These are phyloP conservation scores for Agonum fuliginosum DNA, from an alignment of 2,888 invertebrate species.

Conservation along the genomic window DNA sequence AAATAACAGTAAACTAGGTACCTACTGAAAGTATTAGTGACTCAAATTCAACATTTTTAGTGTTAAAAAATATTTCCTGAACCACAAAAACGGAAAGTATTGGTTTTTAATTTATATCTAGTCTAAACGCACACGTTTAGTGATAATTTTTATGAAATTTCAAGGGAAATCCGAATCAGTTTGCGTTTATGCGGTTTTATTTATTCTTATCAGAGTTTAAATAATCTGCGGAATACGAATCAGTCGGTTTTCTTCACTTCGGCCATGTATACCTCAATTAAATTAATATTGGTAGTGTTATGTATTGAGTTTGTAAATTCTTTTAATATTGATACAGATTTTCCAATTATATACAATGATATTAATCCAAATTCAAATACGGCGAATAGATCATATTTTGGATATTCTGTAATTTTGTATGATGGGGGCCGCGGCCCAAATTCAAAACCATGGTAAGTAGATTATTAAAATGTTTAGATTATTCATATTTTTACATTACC, in stretches of 20 bases:
- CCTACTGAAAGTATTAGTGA: too few relatives aligned
- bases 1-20: too few relatives aligned
- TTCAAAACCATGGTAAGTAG: constrained; percentile 42
- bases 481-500: not conserved
- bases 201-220: not conserved
- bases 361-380: not conserved
- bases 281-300: not conserved
- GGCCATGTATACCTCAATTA: not conserved
- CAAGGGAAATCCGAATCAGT: constrained; percentile 6
- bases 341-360: constrained; percentile 53
- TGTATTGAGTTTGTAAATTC: not conserved
- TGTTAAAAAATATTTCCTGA: not conserved
- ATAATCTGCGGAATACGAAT: not conserved
- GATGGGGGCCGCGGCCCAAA: constrained; percentile 2
- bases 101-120: not conserved
- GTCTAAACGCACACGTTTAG: not conserved
- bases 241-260: not conserved
- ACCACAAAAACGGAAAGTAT: not conserved
- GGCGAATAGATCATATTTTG: constrained; percentile 34
- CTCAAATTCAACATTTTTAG: too few relatives aligned
- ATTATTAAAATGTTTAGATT: not conserved
- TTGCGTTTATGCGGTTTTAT: constrained; percentile 8
- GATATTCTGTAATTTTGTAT: constrained; percentile 51
- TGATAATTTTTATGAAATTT: constrained; percentile 20
- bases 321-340: constrained; percentile 52